Evolutionary conservation across 2,113 vertebrate species (phyloP).

Genomic region (Heptranchias perlo): DNA sequence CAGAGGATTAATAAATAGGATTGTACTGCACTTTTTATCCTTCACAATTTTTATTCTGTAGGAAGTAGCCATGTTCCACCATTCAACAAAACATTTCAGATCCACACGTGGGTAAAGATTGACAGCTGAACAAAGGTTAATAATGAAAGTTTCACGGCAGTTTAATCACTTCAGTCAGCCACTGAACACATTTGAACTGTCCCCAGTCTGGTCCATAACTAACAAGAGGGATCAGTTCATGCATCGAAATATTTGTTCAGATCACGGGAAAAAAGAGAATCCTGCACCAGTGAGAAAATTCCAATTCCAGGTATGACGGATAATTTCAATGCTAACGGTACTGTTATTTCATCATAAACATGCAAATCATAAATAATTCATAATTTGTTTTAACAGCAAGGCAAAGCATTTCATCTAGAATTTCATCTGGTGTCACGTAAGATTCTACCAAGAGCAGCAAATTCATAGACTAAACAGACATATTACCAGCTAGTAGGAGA

Average conservation of each 20-base stretch:
- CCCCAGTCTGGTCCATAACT: constrained; percentile 46
- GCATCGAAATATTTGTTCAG: constrained; percentile 43
- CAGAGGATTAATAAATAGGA: no score
- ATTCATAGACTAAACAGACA: background rate
- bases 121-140: constrained; percentile 62
- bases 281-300: background rate
- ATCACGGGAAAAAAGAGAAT: background rate
- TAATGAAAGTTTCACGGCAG: constrained; percentile 55
- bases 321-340: background rate
- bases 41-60: background rate
- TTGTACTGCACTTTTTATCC: no score
- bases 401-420: constrained; percentile 17
- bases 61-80: background rate
- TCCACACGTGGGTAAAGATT: constrained; percentile 47
- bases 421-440: constrained; percentile 42
- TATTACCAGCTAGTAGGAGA: background rate
- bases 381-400: background rate
- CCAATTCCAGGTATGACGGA: background rate
- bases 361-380: background rate
- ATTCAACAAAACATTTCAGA: constrained; percentile 43
- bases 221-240: constrained; percentile 46
- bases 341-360: background rate
- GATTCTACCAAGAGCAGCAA: background rate
- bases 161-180: constrained; percentile 65
- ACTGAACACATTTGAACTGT: background rate